Conservation (phyloP, 1,140 invertebrate genomes). For the Polypedilum vanderplanki region DNA sequence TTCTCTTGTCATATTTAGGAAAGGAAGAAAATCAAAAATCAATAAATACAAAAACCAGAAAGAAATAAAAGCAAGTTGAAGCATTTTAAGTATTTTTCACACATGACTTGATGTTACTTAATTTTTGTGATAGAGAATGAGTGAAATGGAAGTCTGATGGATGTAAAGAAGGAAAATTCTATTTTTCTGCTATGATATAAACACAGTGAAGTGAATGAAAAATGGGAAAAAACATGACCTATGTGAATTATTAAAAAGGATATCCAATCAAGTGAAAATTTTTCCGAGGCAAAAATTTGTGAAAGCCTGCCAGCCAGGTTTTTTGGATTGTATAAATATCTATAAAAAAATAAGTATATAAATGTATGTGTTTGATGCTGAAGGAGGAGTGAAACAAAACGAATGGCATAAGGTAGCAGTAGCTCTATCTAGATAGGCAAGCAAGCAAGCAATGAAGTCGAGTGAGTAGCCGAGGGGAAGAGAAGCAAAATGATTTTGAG, state of each 20-base stretch:
- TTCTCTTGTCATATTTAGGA: too few relatives aligned
- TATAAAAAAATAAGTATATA: too few relatives aligned
- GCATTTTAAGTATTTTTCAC: too few relatives aligned
- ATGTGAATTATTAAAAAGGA: constrained; percentile 26
- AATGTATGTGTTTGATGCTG: background rate
- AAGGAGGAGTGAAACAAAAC: background rate
- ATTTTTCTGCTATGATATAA: too few relatives aligned
- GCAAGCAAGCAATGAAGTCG: background rate
- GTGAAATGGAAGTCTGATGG: too few relatives aligned
- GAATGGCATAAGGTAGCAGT: background rate
- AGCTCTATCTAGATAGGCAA: background rate
- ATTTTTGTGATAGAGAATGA: too few relatives aligned
- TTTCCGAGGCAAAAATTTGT: background rate
- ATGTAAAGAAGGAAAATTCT: too few relatives aligned
- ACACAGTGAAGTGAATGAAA: too few relatives aligned
- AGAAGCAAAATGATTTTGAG: constrained; percentile 2
- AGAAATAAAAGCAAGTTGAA: too few relatives aligned
- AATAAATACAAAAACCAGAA: too few relatives aligned
- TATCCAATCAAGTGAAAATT: constrained; percentile 11
- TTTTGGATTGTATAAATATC: background rate
- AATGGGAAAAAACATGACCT: constrained; percentile 4
- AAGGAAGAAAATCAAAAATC: too few relatives aligned
- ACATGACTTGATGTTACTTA: too few relatives aligned
- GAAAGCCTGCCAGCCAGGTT: background rate
- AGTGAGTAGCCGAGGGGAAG: constrained; percentile 11